Base-by-base conservation (phyloP, 2,113 vertebrate genomes). In the Nettapus auritus region DNA sequence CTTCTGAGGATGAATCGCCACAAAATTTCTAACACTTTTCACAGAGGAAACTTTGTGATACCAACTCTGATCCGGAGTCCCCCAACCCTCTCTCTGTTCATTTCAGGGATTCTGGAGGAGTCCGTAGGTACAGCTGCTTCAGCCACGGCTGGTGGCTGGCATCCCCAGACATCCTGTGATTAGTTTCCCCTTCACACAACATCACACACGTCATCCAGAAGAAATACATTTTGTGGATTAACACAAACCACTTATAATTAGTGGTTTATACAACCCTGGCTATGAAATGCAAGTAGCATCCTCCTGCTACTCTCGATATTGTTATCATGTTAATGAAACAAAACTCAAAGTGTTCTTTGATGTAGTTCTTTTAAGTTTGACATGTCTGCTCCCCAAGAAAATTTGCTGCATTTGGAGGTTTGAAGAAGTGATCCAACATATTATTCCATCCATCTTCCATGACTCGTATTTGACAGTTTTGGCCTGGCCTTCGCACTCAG, bases 171-270 rank as follows among this genome's bases (percentile, higher is more conserved):
- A 68, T 9, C 40, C 82, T 23, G 23, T 0, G 2, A 31, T 29
- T 33, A 25, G 6, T 53, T 74, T 48, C 48, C 16, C 66, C 59
- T 50, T 23, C 81, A 82, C n/a, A 68, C 31, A 53, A 2, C 9
- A 50, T n/a, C 6, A 48, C 1, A 1, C 10, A 9, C 28, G 9
- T 23, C 22, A 20, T 48, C 12, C 75, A 86, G 60, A 60, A 68
- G 1, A 89, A 16, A 44, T 33, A 13, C 38, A 55, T 44, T 17
- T 17, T 16, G 8, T 1, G 0, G 9, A 53, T 53, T 44, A 53
- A 64, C 20, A 77, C 23, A 80, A 63, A 86, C 23, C 13, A 21
- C 26, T 31, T 74, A 6, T 19, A 25, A 4, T 23, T 13, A 22
- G 31, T 6, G 21, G 10, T 3, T 31, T 18, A 16, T 44, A 11